Percentiles rank a stretch among this genome's conserved stretches.
Evolutionary conservation across 53 echinoderm and acorn worm genomes (phyloP).

Genomic region (Astropecten irregularis): DNA sequence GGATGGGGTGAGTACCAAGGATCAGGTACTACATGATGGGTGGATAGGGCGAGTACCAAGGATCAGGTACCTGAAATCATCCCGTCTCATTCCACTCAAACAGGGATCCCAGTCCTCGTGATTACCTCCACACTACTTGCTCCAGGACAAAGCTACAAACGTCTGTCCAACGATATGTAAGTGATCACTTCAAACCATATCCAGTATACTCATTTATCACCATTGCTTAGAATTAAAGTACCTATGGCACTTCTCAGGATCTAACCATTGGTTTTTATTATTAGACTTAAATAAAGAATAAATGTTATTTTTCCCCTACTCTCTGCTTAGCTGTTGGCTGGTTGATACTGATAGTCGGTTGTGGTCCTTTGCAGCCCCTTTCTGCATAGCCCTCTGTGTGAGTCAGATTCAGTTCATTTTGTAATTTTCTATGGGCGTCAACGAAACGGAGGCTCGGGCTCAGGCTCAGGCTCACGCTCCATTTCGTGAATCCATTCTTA

Average conservation of each 20-base stretch:
- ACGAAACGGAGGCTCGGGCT: too few relatives aligned
- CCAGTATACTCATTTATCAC: neutral
- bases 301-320: neutral
- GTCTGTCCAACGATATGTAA: slow-evolving; percentile 37
- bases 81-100: too few relatives aligned
- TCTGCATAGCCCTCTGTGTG: slow-evolving; percentile 48
- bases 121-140: slow-evolving; percentile 10
- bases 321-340: slow-evolving; percentile 65
- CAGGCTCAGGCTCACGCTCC: too few relatives aligned
- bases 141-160: slow-evolving; percentile 13
- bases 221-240: neutral
- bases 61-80: too few relatives aligned
- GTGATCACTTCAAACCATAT: neutral
- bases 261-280: too few relatives aligned
- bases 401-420: too few relatives aligned
- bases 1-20: too few relatives aligned
- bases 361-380: slow-evolving; percentile 63
- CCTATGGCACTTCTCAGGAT: too few relatives aligned
- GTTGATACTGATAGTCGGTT: slow-evolving; percentile 28
- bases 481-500: too few relatives aligned
- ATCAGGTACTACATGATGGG: too few relatives aligned
- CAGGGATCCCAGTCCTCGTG: slow-evolving; percentile 36
- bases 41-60: too few relatives aligned
- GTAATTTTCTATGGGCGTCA: too few relatives aligned
- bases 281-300: neutral